Conservation (phyloP, 2,888 invertebrate species). For the Allolobophora icterica region DNA sequence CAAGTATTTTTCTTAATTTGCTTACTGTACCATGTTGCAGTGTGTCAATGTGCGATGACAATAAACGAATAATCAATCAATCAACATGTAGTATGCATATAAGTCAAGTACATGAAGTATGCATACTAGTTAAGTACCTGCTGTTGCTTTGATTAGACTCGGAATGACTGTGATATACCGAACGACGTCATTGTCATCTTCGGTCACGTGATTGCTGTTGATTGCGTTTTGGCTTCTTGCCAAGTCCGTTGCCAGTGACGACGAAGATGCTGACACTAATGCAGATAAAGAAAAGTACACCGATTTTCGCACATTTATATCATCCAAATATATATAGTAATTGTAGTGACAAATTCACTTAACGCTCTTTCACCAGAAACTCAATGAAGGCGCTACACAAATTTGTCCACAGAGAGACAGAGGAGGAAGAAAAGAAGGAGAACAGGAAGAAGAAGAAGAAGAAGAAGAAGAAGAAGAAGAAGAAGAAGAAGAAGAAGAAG, state of each 20-base stretch:
- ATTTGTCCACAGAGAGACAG: background rate
- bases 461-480: too few species aligned
- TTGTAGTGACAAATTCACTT: background rate
- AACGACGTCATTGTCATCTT: background rate
- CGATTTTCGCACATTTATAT: background rate
- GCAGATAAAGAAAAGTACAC: background rate
- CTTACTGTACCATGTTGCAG: too few species aligned
- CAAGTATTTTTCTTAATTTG: too few species aligned
- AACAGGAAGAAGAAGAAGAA: too few species aligned
- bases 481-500: too few species aligned
- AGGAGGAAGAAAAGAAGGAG: too few species aligned
- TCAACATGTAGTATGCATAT: background rate
- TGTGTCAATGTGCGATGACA: too few species aligned
- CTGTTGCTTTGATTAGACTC: background rate
- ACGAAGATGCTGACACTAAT: background rate
- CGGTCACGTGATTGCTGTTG: slow-evolving; percentile 20
- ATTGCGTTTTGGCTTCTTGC: background rate
- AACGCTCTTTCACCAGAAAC: background rate
- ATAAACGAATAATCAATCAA: too few species aligned
- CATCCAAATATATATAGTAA: background rate
- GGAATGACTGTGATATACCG: slow-evolving; percentile 6
- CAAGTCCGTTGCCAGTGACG: slow-evolving; percentile 24
- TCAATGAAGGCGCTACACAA: background rate
- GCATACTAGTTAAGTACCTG: background rate
- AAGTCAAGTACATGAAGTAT: too few species aligned